These are phyloP conservation scores for Aphodius granarius DNA, from an alignment of 2,888 invertebrate genomes.

Conservation along the genomic window DNA sequence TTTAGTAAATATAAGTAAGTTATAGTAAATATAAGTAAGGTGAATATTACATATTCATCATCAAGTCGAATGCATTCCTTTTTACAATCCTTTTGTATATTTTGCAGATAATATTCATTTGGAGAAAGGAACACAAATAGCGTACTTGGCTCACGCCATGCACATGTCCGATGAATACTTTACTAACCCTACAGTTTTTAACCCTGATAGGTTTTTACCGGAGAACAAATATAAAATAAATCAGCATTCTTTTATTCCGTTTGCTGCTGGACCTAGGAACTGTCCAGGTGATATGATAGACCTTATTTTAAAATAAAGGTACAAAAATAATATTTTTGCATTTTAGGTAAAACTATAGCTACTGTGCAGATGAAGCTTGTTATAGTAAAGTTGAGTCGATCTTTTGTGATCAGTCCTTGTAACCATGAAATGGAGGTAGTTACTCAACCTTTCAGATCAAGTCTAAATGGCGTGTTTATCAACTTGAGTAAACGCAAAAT, in stretches of 20 bases:
- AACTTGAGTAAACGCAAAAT: no score
- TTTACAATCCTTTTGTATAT: no score
- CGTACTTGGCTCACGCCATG: not conserved
- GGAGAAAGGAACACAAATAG: not conserved
- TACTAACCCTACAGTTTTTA: not conserved
- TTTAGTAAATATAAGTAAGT: not conserved
- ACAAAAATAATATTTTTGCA: not conserved
- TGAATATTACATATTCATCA: not conserved
- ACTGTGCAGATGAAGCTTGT: not conserved
- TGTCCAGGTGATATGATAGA: not conserved
- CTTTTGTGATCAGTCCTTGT: not conserved
- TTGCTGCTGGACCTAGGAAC: not conserved
- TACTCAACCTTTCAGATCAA: not conserved
- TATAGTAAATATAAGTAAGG: not conserved
- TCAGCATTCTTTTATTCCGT: not conserved
- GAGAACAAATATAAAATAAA: not conserved
- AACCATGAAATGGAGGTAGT: not conserved
- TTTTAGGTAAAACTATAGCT: not conserved
- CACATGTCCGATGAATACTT: not conserved
- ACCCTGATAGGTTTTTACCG: not conserved
- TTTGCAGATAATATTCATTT: not conserved
- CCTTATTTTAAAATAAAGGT: not conserved
- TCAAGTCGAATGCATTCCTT: no score
- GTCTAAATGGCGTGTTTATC: not conserved
- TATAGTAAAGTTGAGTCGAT: not conserved